Percentiles rank a stretch among this genome's conserved stretches.
Conservation (phyloP, 2,888 invertebrate species). For the Eulithis testata region DNA sequence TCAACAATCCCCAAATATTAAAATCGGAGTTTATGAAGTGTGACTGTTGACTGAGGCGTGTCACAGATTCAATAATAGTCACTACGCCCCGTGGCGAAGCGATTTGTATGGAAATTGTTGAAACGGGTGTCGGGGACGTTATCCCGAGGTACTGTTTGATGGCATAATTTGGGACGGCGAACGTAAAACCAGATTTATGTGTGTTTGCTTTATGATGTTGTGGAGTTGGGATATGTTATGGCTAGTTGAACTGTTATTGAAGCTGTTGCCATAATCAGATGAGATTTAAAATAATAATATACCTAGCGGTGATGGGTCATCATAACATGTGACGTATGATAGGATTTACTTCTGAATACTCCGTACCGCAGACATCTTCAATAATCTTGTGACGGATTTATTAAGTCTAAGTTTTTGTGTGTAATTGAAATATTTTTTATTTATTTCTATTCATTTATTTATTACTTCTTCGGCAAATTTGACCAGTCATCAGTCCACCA, state of each 20-base stretch:
- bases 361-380: too few relatives aligned
- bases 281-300: background rate
- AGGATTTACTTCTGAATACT: too few relatives aligned
- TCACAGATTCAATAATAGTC: slow-evolving; percentile 23
- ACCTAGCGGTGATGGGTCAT: too few relatives aligned
- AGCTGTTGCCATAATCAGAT: background rate
- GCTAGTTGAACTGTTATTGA: background rate
- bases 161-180: slow-evolving; percentile 78
- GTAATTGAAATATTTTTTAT: too few relatives aligned
- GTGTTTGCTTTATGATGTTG: slow-evolving; percentile 76
- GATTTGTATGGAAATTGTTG: slow-evolving; percentile 82
- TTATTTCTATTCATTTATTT: too few relatives aligned
- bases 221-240: slow-evolving; percentile 60
- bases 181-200: slow-evolving; percentile 79
- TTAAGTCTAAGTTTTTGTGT: too few relatives aligned
- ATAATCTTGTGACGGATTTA: too few relatives aligned
- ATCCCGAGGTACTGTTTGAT: slow-evolving; percentile 75
- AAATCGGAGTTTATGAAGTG: slow-evolving; percentile 82
- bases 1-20: slow-evolving; percentile 65
- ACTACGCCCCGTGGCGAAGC: slow-evolving; percentile 68
- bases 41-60: slow-evolving; percentile 57
- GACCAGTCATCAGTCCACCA: too few relatives aligned
- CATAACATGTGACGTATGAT: too few relatives aligned
- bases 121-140: slow-evolving; percentile 61
- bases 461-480: too few relatives aligned